phyloP scores from a whole-genome alignment of 2,888 invertebrate species.

The Coenonympha arcania region DNA sequence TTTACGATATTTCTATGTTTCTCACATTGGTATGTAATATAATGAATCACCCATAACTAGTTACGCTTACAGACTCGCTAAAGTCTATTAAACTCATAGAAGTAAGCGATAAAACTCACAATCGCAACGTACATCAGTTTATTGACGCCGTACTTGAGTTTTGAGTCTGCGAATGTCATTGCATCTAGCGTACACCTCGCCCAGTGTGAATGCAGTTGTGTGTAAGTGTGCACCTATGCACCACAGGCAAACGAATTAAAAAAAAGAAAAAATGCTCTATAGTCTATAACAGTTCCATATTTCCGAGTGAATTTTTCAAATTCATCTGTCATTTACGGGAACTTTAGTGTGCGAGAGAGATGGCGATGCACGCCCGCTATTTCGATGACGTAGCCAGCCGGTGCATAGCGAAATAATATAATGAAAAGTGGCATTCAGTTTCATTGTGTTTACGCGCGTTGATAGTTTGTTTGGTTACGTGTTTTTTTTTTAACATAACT shows the following conservation, averaged over 20 bases:
- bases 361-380: slow-evolving; percentile 50
- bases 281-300: slow-evolving; percentile 45
- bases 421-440: slow-evolving; percentile 73
- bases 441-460: slow-evolving; percentile 73
- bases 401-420: slow-evolving; percentile 71
- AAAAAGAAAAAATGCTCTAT: slow-evolving; percentile 32
- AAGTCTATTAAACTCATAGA: slow-evolving; percentile 18
- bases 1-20: no score
- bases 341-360: slow-evolving; percentile 50
- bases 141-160: slow-evolving; percentile 69
- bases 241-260: slow-evolving; percentile 33
- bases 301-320: neutral
- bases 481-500: slow-evolving; percentile 37
- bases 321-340: slow-evolving; percentile 22
- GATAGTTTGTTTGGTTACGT: slow-evolving; percentile 64
- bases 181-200: slow-evolving; percentile 45
- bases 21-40: no score
- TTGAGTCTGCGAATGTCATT: slow-evolving; percentile 69
- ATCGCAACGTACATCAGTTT: slow-evolving; percentile 49
- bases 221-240: slow-evolving; percentile 52
- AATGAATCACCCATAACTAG: neutral
- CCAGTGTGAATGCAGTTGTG: slow-evolving; percentile 60
- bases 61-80: neutral
- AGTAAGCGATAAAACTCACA: slow-evolving; percentile 49
- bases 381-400: slow-evolving; percentile 61